phyloP scores from a whole-genome alignment of 2,888 invertebrate species.

The Oxycera nigricornis region DNA sequence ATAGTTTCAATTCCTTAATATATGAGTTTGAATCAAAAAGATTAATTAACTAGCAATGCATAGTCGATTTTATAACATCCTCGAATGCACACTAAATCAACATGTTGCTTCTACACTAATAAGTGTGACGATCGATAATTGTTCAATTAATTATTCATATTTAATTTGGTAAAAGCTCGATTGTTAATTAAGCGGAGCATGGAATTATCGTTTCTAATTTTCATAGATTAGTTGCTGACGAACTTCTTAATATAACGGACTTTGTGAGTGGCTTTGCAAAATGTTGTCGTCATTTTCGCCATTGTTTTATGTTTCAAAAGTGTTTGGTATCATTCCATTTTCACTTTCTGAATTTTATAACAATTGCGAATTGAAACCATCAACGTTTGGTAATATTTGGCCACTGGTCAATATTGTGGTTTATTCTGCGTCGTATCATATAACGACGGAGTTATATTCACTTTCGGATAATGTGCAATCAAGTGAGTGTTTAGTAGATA shows the following conservation, averaged over 20 bases:
- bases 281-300: constrained; percentile 55
- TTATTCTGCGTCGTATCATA: constrained; percentile 54
- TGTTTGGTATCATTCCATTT: constrained; percentile 58
- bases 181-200: background rate
- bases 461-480: constrained; percentile 56
- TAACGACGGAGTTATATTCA: constrained; percentile 53
- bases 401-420: constrained; percentile 51
- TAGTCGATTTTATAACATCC: constrained; percentile 15
- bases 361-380: constrained; percentile 53
- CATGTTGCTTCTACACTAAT: background rate
- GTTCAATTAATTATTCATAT: constrained; percentile 32
- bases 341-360: constrained; percentile 53
- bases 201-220: background rate
- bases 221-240: background rate
- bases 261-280: background rate
- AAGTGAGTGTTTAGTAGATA: constrained; percentile 52
- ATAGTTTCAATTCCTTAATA: too few relatives aligned
- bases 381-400: constrained; percentile 54
- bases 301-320: constrained; percentile 57
- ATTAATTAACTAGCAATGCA: constrained; percentile 20
- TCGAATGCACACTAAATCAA: background rate
- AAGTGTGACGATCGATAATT: constrained; percentile 4
- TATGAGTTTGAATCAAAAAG: background rate
- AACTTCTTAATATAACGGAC: background rate
- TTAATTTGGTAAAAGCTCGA: constrained; percentile 28